phyloP scores from a whole-genome alignment of 2,797 vertebrate species.

The Pygocentrus nattereri region DNA sequence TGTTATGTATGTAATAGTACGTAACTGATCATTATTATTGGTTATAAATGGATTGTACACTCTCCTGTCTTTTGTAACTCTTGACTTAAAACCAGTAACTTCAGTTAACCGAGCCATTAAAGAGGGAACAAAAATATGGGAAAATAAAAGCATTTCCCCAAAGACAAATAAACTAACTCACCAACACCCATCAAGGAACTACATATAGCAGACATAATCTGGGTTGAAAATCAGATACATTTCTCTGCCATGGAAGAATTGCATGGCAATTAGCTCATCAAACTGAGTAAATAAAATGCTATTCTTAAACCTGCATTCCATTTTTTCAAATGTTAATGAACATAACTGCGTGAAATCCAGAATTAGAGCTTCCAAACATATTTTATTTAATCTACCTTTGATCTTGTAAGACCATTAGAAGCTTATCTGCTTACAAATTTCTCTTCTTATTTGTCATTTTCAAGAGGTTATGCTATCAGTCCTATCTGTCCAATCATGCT shows the following conservation, averaged over 20 bases:
- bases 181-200: not conserved
- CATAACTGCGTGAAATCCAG: slow-evolving; percentile 1
- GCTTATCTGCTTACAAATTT: not conserved
- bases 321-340: not conserved
- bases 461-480: not conserved
- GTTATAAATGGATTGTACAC: too few species aligned
- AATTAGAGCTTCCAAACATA: not conserved
- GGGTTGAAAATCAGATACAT: not conserved
- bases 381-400: slow-evolving; percentile 4
- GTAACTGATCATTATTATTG: too few species aligned
- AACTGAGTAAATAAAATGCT: not conserved
- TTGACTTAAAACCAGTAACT: not conserved
- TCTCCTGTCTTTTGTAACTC: not conserved
- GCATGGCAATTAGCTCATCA: not conserved
- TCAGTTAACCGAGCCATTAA: not conserved
- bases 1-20: too few species aligned
- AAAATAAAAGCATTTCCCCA: not conserved
- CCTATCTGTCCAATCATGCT: not conserved
- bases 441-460: slow-evolving; percentile 16
- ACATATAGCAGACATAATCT: not conserved
- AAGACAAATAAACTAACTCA: not conserved
- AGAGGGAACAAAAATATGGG: not conserved
- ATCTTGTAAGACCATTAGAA: slow-evolving; percentile 7
- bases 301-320: not conserved
- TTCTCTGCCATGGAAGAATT: not conserved